Evolutionary conservation across 2,113 vertebrate species (phyloP), one percentile per base, ranked within the genome.

Genomic region (Sebastes schlegelii): DNA sequence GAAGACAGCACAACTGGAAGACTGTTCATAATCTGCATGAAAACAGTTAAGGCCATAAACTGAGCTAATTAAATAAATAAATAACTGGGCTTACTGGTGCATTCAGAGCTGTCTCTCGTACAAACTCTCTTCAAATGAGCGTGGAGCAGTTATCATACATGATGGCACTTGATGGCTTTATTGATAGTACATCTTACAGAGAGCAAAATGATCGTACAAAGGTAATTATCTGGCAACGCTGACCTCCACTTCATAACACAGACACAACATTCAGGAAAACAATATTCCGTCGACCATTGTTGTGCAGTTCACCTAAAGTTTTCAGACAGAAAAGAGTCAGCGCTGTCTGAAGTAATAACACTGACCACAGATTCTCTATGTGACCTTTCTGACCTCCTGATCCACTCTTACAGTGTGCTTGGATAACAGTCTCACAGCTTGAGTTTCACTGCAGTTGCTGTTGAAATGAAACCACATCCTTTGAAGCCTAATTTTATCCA

Each of bases 361-460:
- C 67, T 68, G 82, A 78, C 58, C 64, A 7, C 34, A 78, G 72
- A 51, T 60, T n/a, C 43, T 51, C 54, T 19, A 1, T 43, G 77
- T 69, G 82, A 83, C 76, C 69, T 4, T 26, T 0, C 21, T 55
- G 57, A 86, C 70, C 72, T 16, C 46, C 58, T 60, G 57, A 76
- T 79, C 82, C 66, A 19, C 60, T 64, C 58, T 48, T 40, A 57
- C n/a, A 73, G 70, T n/a, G 21, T 26, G 1, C 72, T 21, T 13
- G 40, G 26, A 84, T 79, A 73, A 78, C 40, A 48, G 51, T 62
- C 69, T 68, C 68, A 16, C 70, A 17, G 84, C 80, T 89, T 43
- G 6, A 57, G 49, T 91, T 93, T 90, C 83, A 67, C 49, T 43
- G 34, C 71, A 82, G 81, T 74, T 70, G 83, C 74, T 78, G 77